Evolutionary conservation across 1,140 invertebrate genomes (phyloP).

Genomic region (Heliconius eleuchia): DNA sequence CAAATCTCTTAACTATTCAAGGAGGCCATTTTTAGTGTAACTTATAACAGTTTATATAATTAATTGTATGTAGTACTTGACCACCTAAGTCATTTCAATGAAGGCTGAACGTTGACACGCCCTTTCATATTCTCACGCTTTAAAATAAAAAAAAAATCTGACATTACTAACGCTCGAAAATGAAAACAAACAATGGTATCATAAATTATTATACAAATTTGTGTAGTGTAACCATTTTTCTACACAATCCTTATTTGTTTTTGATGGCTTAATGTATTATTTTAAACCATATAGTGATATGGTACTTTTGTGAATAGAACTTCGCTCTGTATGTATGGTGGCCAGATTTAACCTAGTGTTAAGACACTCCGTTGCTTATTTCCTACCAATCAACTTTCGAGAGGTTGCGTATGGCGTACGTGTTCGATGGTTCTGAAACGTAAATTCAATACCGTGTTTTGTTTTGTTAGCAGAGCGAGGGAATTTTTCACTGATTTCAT

Average conservation of each 20-base stretch:
- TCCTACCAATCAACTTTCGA: no score
- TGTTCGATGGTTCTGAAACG: no score
- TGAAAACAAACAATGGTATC: conserved; percentile 61
- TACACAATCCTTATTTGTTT: not conserved
- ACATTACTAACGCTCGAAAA: conserved; percentile 54
- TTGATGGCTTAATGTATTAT: not conserved
- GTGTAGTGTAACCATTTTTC: conserved; percentile 30
- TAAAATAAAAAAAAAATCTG: conserved; percentile 48
- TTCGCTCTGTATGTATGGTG: no score
- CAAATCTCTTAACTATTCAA: no score
- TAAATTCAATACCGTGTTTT: no score
- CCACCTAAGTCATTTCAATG: conserved; percentile 23
- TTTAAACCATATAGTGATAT: no score
- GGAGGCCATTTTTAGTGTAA: not conserved
- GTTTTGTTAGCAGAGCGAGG: no score
- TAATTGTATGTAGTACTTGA: not conserved
- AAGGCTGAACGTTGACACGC: conserved; percentile 52
- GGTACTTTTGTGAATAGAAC: no score
- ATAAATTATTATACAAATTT: conserved; percentile 49
- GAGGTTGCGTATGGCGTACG: no score
- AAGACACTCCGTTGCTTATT: no score
- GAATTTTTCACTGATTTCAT: no score
- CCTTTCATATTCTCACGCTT: conserved; percentile 63
- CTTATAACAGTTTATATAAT: not conserved
- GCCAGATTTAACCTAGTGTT: no score